A percentile compares a stretch with the other conserved stretches of the same genome.
Conservation (phyloP, 2,888 invertebrate genomes). For the Magallana nippona region DNA sequence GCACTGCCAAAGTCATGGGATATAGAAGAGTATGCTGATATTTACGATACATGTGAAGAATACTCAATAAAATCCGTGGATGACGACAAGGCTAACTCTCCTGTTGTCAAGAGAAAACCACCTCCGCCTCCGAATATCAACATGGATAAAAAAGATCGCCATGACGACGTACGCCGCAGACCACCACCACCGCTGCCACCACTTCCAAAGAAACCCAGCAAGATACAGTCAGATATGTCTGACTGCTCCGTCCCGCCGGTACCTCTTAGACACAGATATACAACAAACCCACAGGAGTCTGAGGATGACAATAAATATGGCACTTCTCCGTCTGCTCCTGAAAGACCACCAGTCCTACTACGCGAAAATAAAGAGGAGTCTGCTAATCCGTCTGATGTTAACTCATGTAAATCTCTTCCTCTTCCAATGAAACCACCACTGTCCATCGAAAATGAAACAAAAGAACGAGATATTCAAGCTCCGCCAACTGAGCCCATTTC, state of each 20-base stretch:
- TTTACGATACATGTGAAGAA: not conserved
- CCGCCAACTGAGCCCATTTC: not conserved
- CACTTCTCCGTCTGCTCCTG: not conserved
- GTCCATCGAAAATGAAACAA: not conserved
- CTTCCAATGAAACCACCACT: not conserved
- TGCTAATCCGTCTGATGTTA: not conserved
- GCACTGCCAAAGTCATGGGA: not conserved
- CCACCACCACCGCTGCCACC: not conserved
- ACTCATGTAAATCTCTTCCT: slow-evolving; percentile 2
- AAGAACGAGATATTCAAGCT: not conserved
- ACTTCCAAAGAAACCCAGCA: not conserved
- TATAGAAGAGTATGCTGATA: not conserved
- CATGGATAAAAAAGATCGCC: not conserved
- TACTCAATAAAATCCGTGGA: no score
- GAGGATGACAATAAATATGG: not conserved
- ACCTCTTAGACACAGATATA: not conserved
- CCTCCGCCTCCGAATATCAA: not conserved
- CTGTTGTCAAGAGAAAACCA: not conserved
- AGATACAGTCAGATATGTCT: not conserved
- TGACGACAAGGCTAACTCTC: no score
- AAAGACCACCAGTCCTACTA: no score
- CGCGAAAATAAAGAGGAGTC: not conserved
- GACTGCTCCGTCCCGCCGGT: no score
- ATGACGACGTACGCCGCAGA: not conserved
- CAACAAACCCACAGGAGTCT: not conserved